Evolutionary conservation across 2,797 vertebrate genomes (phyloP).

Genomic region (Takifugu rubripes): DNA sequence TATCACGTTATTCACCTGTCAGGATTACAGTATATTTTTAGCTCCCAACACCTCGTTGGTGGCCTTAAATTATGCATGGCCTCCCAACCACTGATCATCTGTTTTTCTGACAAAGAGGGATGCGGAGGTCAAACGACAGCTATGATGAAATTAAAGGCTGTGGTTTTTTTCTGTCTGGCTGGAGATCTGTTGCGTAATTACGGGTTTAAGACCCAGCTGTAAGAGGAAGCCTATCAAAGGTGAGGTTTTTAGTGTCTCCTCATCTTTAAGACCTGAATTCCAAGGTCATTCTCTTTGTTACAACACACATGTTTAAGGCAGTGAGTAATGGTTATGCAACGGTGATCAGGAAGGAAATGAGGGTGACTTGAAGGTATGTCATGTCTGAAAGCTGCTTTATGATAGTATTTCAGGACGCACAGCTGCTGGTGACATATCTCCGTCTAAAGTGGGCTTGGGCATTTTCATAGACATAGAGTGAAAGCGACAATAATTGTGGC

Average conservation of each 20-base stretch:
- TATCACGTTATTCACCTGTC: constrained; percentile 72
- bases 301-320: constrained; percentile 35
- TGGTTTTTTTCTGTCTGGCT: constrained; percentile 6
- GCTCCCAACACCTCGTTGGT: constrained; percentile 54
- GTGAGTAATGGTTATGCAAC: constrained; percentile 45
- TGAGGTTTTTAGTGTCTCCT: constrained; percentile 21
- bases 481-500: constrained; percentile 48
- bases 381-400: constrained; percentile 43
- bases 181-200: constrained; percentile 9
- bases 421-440: constrained; percentile 27
- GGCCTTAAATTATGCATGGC: constrained; percentile 72
- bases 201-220: constrained; percentile 10
- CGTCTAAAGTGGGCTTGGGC: constrained; percentile 6
- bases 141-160: constrained; percentile 25
- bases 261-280: constrained; percentile 28
- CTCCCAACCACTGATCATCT: constrained; percentile 44
- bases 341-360: constrained; percentile 25
- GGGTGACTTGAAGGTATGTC: constrained; percentile 32
- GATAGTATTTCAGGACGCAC: constrained; percentile 18
- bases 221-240: constrained; percentile 19
- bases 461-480: constrained; percentile 12
- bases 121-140: constrained; percentile 11
- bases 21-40: constrained; percentile 75
- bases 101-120: constrained; percentile 44
- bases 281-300: constrained; percentile 15